phyloP scores from a whole-genome alignment of 2,797 vertebrate genomes.

The Petrocephalus schoutedeni region DNA sequence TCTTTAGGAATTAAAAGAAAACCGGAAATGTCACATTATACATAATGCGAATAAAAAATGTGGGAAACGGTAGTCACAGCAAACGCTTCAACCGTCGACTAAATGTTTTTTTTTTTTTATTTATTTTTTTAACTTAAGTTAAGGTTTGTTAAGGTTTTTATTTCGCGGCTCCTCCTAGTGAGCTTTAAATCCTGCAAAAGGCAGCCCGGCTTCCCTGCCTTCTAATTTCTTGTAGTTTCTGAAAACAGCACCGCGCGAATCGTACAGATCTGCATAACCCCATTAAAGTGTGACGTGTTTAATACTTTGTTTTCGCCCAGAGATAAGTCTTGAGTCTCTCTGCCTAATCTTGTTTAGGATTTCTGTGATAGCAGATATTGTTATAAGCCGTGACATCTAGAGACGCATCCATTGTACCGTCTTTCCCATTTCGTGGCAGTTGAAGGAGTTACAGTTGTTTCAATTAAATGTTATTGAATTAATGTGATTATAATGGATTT shows the following conservation, averaged over 20 bases:
- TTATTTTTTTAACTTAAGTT: neutral
- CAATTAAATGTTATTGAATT: slow-evolving; percentile 15
- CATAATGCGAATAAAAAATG: neutral
- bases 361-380: neutral
- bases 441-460: slow-evolving; percentile 18
- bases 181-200: neutral
- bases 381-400: neutral
- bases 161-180: neutral
- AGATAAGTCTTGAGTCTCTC: slow-evolving; percentile 10
- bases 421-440: neutral
- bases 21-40: neutral
- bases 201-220: neutral
- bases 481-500: slow-evolving; percentile 18
- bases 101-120: neutral
- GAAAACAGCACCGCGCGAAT: slow-evolving; percentile 16
- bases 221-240: slow-evolving; percentile 6
- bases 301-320: slow-evolving; percentile 16
- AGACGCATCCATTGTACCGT: neutral
- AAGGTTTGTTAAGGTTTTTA: neutral
- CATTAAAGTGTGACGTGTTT: slow-evolving; percentile 18
- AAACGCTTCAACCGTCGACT: neutral
- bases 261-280: slow-evolving; percentile 19
- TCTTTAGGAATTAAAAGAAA: neutral
- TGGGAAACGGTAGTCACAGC: neutral
- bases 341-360: slow-evolving; percentile 14